These are phyloP conservation scores for Myotis planiceps DNA, from an alignment of 2,797 vertebrate genomes.

Conservation along the genomic window DNA sequence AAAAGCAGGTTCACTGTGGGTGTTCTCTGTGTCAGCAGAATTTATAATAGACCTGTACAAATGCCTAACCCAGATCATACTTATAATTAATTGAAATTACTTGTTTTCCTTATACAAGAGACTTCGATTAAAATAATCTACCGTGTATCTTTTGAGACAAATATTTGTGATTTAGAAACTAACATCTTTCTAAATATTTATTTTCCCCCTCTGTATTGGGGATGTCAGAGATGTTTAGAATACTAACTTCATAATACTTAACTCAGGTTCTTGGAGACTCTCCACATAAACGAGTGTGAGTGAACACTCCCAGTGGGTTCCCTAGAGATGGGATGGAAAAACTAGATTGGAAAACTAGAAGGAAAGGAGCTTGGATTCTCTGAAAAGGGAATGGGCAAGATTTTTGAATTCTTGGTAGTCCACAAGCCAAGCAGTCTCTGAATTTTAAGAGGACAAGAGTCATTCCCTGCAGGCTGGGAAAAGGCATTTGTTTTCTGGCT, in stretches of 20 bases:
- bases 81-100: slow-evolving; percentile 16
- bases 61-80: neutral
- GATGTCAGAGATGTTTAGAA: neutral
- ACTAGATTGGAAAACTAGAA: neutral
- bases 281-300: neutral
- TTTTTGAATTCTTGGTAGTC: neutral
- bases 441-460: neutral
- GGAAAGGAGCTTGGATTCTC: neutral
- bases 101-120: neutral
- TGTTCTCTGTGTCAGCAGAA: neutral
- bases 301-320: neutral
- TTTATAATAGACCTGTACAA: neutral
- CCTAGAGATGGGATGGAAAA: neutral
- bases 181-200: neutral
- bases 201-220: neutral
- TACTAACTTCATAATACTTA: neutral
- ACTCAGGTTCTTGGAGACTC: neutral
- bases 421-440: neutral
- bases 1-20: neutral
- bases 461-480: neutral
- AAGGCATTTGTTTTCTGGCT: neutral
- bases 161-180: slow-evolving; percentile 18
- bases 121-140: slow-evolving; percentile 19
- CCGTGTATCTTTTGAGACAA: slow-evolving; percentile 36
- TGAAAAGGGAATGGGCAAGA: neutral